phyloP scores from a whole-genome alignment of 2,888 invertebrate genomes.

The Rugalucina vietnamica region DNA sequence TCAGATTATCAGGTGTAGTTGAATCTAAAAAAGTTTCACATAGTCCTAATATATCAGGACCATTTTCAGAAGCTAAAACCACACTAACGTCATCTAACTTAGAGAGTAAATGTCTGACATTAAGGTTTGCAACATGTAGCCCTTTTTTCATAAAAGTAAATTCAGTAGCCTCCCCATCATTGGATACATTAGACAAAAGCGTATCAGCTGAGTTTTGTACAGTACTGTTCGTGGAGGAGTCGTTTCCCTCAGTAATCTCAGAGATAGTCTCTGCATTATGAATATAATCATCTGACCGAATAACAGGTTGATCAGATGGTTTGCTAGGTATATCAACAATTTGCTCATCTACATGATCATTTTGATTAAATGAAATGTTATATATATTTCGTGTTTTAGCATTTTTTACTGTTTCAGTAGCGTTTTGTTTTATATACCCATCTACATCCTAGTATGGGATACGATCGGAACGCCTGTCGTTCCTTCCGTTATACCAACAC shows the following conservation, averaged over 20 bases:
- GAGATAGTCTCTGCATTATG: background rate
- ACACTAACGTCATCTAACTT: background rate
- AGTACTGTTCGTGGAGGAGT: background rate
- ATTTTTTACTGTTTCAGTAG: background rate
- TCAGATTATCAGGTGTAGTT: background rate
- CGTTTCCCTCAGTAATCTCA: background rate
- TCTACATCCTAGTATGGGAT: background rate
- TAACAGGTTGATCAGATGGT: background rate
- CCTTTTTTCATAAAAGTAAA: background rate
- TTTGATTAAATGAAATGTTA: no score
- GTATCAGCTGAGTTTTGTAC: background rate
- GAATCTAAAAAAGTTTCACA: background rate
- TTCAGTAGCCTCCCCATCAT: background rate
- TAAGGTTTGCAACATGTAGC: background rate
- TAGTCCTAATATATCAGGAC: background rate
- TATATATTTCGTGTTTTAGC: no score
- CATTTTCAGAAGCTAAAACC: background rate
- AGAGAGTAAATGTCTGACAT: background rate
- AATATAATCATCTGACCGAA: background rate
- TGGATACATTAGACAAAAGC: background rate
- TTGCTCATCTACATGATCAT: no score
- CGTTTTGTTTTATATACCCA: background rate
- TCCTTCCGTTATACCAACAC: background rate
- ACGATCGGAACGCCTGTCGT: background rate
- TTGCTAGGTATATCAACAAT: no score